phyloP scores from a whole-genome alignment of 1,140 invertebrate species.

The Lycorma delicatula region DNA sequence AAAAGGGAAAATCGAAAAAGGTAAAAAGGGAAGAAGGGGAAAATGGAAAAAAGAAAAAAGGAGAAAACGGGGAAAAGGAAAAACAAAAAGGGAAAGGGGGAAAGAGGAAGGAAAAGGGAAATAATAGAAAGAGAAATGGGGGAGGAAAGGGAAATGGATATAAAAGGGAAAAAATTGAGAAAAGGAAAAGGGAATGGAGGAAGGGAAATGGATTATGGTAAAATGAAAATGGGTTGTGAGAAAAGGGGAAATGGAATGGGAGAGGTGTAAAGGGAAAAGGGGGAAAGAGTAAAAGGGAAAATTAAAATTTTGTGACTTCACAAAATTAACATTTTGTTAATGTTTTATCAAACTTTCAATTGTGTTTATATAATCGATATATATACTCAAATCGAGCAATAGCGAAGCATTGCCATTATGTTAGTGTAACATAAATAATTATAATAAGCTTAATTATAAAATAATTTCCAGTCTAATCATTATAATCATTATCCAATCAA shows the following conservation, averaged over 20 bases:
- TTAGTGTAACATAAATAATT: too few relatives aligned
- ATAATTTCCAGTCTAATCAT: too few relatives aligned
- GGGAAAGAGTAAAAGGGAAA: neutral
- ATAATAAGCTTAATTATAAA: too few relatives aligned
- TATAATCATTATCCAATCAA: too few relatives aligned
- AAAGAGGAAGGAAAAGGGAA: neutral
- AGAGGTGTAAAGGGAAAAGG: neutral
- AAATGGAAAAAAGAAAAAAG: conserved; percentile 3
- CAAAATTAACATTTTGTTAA: too few relatives aligned
- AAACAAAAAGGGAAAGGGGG: neutral
- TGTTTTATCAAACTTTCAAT: too few relatives aligned
- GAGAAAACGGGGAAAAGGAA: neutral
- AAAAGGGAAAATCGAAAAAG: neutral
- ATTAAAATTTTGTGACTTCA: too few relatives aligned
- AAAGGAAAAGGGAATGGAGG: neutral
- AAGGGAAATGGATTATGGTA: too few relatives aligned
- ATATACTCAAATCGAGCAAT: too few relatives aligned
- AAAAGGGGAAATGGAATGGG: neutral
- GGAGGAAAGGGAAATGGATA: neutral
- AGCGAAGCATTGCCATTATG: too few relatives aligned
- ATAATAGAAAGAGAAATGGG: neutral
- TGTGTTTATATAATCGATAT: too few relatives aligned
- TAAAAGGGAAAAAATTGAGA: neutral
- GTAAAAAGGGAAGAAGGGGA: neutral
- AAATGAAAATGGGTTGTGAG: too few relatives aligned